phyloP scores from a whole-genome alignment of 2,797 vertebrate species.

The Microcaecilia unicolor region DNA sequence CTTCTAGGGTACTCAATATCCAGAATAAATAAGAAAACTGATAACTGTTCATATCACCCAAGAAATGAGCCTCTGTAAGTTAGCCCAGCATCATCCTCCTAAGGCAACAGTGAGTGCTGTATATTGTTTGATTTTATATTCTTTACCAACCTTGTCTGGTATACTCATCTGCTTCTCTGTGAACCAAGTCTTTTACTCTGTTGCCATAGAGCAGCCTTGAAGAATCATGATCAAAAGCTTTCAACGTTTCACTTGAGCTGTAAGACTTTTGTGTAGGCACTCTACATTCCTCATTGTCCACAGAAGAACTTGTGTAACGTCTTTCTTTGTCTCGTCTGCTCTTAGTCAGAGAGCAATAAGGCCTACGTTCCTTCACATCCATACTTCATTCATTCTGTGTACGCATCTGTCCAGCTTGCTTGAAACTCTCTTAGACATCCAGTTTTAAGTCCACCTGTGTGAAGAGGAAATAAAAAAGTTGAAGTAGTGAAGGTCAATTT shows the following conservation, averaged over 20 bases:
- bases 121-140: slow-evolving; percentile 1
- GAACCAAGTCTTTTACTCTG: slow-evolving; percentile 86
- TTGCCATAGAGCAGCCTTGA: slow-evolving; percentile 84
- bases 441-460: too few species aligned
- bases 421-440: slow-evolving; percentile 45
- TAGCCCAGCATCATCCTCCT: too few species aligned
- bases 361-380: slow-evolving; percentile 97
- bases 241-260: slow-evolving; percentile 92
- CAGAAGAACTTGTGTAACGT: slow-evolving; percentile 60
- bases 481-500: too few species aligned
- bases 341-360: slow-evolving; percentile 96
- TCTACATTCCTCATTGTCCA: slow-evolving; percentile 77
- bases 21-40: too few species aligned
- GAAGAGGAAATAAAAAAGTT: too few species aligned
- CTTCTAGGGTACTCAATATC: too few species aligned
- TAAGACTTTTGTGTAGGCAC: slow-evolving; percentile 95
- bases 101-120: too few species aligned
- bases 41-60: too few species aligned
- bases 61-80: too few species aligned
- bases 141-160: slow-evolving; percentile 76
- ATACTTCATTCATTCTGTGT: slow-evolving; percentile 89
- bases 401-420: slow-evolving; percentile 44
- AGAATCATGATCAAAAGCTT: slow-evolving; percentile 93
- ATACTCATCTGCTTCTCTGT: slow-evolving; percentile 82
- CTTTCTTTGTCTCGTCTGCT: slow-evolving; percentile 80